Evolutionary conservation across 2,113 vertebrate species (phyloP), one percentile per base, ranked within the genome.

Genomic region (Pipa parva): DNA sequence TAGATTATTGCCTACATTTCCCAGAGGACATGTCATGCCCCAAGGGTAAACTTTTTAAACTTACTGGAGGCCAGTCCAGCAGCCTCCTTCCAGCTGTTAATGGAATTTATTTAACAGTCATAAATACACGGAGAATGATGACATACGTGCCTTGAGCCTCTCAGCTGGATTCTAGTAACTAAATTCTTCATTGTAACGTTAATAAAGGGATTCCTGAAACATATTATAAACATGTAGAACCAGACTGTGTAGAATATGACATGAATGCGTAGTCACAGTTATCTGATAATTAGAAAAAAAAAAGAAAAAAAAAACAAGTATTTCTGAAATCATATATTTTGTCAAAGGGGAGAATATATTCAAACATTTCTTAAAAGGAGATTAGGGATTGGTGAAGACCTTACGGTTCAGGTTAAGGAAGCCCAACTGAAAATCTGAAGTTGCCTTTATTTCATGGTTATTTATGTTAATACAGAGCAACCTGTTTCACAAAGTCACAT

Each of bases 51-150:
- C 26, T 45, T 63, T 21, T 49, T 22, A 49, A 6, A 42, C 17
- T 42, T 64, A 39, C 24, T 17, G 18, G 39, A 49, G 26, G 58
- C 26, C 48, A 37, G 50, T 37, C 9, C 36, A 50, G 42, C 37
- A 45, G 28, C 8, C 2, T 24, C 18, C n/a, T 18, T 21, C 28
- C 48, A 51, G 64, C 56, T 58, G 63, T 58, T 59, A 36, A 52
- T 12, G 20, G 55, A 29, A 39, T 36, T 51, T 10, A 51, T 51
- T 58, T 12, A 24, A 25, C 22, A 26, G 20, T 50, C 15, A 55
- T 31, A 36, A 29, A 39, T 21, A 60, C 26, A 59, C 52, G 36
- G 48, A 42, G 57, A 52, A 60, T 60, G 31, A 59, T 60, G 57
- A 52, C 25, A 9, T 18, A 60, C 33, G 15, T 11, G 48, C 65